Percentiles rank a stretch among this genome's conserved stretches.
Evolutionary conservation across 1,140 invertebrate genomes (phyloP).

Genomic region (Zophobas morio): DNA sequence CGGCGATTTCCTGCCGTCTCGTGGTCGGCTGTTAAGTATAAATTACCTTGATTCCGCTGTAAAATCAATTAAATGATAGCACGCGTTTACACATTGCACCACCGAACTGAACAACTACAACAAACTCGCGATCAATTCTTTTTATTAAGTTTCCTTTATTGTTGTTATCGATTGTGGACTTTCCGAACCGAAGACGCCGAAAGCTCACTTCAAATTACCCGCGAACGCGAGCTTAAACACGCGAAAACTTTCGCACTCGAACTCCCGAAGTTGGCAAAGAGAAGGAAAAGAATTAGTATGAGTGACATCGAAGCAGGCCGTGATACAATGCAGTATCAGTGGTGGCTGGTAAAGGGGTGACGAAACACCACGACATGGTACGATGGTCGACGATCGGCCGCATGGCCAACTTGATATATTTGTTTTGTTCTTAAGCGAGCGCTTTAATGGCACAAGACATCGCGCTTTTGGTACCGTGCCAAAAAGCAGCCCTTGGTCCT

Average conservation of each 20-base stretch:
- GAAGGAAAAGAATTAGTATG: slow-evolving; percentile 47
- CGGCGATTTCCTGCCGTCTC: not conserved
- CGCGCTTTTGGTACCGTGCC: slow-evolving; percentile 17
- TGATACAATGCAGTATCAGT: slow-evolving; percentile 53
- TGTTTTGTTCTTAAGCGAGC: slow-evolving; percentile 42
- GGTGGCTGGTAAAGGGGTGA: slow-evolving; percentile 47
- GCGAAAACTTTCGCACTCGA: slow-evolving; percentile 40
- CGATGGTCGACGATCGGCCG: slow-evolving; percentile 46
- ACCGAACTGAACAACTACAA: slow-evolving; percentile 31
- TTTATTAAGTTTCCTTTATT: slow-evolving; percentile 42
- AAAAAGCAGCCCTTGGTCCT: slow-evolving; percentile 8
- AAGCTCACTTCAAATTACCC: slow-evolving; percentile 21
- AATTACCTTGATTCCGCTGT: slow-evolving; percentile 38
- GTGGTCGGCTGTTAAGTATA: not conserved
- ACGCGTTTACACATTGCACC: slow-evolving; percentile 25
- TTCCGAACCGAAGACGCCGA: slow-evolving; percentile 6
- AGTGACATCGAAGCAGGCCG: slow-evolving; percentile 47
- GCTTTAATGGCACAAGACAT: slow-evolving; percentile 1
- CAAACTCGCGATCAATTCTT: slow-evolving; percentile 49
- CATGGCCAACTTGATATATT: slow-evolving; percentile 48
- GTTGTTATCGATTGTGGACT: slow-evolving; percentile 37
- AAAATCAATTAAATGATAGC: slow-evolving; percentile 36
- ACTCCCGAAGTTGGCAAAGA: slow-evolving; percentile 39
- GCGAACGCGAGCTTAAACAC: slow-evolving; percentile 33
- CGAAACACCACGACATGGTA: slow-evolving; percentile 39